Evolutionary conservation across 2,888 invertebrate genomes (phyloP).

Genomic region (Orchesellides sinensis): DNA sequence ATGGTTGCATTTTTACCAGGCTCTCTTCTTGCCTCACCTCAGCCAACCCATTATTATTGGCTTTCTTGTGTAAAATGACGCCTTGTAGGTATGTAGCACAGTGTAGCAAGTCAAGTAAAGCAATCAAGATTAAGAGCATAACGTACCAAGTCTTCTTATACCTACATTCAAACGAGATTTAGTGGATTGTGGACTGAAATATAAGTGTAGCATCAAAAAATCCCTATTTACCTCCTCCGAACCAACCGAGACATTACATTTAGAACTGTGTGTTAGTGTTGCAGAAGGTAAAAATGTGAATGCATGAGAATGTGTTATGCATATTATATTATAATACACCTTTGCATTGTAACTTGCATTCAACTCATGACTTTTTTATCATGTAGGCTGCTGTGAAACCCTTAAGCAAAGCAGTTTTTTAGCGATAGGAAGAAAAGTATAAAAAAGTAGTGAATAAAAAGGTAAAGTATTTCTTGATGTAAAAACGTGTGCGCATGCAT

Average conservation of each 20-base stretch:
- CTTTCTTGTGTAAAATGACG: neutral
- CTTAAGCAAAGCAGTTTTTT: constrained; percentile 59
- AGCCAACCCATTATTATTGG: neutral
- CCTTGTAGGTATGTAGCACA: neutral
- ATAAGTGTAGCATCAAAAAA: neutral
- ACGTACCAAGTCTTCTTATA: neutral
- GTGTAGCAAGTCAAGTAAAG: neutral
- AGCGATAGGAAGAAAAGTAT: constrained; percentile 52
- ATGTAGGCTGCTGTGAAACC: constrained; percentile 36
- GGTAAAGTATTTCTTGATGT: constrained; percentile 22
- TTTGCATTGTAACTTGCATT: no score
- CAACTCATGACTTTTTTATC: neutral
- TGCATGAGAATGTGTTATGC: no score
- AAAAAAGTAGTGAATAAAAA: constrained; percentile 4
- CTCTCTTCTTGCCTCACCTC: neutral
- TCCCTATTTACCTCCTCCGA: neutral
- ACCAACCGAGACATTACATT: constrained; percentile 11
- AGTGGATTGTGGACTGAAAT: neutral
- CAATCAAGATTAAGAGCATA: no score
- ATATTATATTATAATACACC: no score
- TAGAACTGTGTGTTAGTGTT: no score
- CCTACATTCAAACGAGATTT: neutral
- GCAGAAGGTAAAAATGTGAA: no score
- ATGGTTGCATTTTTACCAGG: neutral
- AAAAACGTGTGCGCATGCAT: no score